phyloP scores from a whole-genome alignment of 2,888 invertebrate species.

The Mamestra brassicae region DNA sequence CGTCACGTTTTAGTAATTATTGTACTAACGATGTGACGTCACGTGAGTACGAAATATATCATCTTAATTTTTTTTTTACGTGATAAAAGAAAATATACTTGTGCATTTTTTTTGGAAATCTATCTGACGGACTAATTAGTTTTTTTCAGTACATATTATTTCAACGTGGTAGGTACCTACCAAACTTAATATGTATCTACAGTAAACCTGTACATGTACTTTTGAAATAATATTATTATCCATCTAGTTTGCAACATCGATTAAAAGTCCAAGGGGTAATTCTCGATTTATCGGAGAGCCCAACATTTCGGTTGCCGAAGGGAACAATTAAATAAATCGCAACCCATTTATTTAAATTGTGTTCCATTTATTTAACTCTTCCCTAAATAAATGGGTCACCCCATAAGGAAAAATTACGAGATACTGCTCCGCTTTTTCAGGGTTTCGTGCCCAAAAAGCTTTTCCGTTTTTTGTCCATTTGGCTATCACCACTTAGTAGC shows the following conservation, averaged over 20 bases:
- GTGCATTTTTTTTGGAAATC: too few relatives aligned
- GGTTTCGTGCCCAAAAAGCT: constrained; percentile 20
- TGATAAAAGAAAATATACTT: too few relatives aligned
- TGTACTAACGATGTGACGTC: too few relatives aligned
- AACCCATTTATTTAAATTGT: constrained; percentile 48
- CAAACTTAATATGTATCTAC: too few relatives aligned
- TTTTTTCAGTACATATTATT: too few relatives aligned
- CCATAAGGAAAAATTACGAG: constrained; percentile 46
- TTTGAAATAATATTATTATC: constrained; percentile 6
- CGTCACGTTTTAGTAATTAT: too few relatives aligned
- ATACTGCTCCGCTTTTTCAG: constrained; percentile 25
- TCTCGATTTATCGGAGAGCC: background rate
- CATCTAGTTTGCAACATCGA: constrained; percentile 23
- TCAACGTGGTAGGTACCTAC: too few relatives aligned
- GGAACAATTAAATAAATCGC: constrained; percentile 51
- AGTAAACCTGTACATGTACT: too few relatives aligned
- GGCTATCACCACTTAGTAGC: background rate
- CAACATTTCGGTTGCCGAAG: constrained; percentile 28
- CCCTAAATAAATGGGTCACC: constrained; percentile 53
- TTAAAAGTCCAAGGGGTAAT: constrained; percentile 12
- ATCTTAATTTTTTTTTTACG: too few relatives aligned
- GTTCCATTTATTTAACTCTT: constrained; percentile 55
- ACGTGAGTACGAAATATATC: too few relatives aligned
- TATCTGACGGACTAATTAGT: too few relatives aligned
- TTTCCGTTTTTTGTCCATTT: constrained; percentile 41